phyloP scores from a whole-genome alignment of 2,113 vertebrate genomes.

The Planiliza haematocheilus region DNA sequence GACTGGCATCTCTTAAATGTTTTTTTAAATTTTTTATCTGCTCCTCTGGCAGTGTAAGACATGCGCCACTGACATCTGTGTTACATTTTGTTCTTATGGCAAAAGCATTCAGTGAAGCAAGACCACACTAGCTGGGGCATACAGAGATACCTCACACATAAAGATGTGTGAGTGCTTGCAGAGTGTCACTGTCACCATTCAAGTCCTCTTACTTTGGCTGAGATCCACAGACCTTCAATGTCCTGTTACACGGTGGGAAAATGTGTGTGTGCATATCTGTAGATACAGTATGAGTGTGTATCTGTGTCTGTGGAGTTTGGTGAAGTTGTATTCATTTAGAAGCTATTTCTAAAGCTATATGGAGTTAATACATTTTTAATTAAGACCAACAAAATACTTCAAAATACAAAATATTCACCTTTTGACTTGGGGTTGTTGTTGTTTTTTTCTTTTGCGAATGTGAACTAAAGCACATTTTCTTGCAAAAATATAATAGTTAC shows the following conservation, averaged over 20 bases:
- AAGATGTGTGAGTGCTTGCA: not conserved
- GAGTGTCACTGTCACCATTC: slow-evolving; percentile 7
- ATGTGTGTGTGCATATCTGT: not conserved
- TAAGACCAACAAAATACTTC: slow-evolving; percentile 27
- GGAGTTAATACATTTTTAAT: not conserved
- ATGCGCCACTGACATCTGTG: slow-evolving; percentile 1
- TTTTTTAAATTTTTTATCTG: not conserved
- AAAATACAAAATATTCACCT: slow-evolving; percentile 23
- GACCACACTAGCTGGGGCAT: too few species aligned
- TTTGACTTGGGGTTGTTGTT: not conserved
- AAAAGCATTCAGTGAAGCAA: slow-evolving; percentile 20
- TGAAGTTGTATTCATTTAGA: slow-evolving; percentile 9
- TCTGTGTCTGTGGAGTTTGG: not conserved
- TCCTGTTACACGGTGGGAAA: slow-evolving; percentile 19
- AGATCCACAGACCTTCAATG: slow-evolving; percentile 24
- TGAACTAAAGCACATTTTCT: slow-evolving; percentile 1
- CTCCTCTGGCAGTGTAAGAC: not conserved
- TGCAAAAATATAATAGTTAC: not conserved
- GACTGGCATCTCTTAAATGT: not conserved
- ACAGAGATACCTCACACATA: slow-evolving; percentile 11
- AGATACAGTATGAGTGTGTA: not conserved
- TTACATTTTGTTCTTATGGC: slow-evolving; percentile 10
- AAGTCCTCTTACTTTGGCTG: slow-evolving; percentile 10
- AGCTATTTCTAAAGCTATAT: too few species aligned
- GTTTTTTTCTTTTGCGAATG: not conserved